A percentile compares a stretch with the other conserved stretches of the same genome.
phyloP scores from a whole-genome alignment of 2,113 vertebrate genomes.

The Dissostichus mawsoni region DNA sequence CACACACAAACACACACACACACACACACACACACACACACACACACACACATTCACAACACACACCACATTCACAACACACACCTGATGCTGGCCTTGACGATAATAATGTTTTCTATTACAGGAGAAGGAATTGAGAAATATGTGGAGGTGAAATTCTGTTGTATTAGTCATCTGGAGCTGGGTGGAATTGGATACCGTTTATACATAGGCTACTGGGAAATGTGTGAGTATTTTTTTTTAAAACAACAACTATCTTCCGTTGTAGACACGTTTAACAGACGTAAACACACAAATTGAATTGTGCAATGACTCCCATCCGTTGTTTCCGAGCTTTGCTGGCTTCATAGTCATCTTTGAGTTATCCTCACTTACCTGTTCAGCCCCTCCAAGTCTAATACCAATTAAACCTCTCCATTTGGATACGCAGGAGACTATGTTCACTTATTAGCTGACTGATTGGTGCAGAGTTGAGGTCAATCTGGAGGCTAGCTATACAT shows the following conservation, averaged over 20 bases:
- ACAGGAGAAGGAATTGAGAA: conserved; percentile 53
- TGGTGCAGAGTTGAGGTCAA: conserved; percentile 50
- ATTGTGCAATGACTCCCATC: conserved; percentile 22
- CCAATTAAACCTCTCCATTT: conserved; percentile 69
- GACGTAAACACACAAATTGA: conserved; percentile 24
- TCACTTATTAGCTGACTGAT: conserved; percentile 63
- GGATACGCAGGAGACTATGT: conserved; percentile 53
- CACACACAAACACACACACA: conserved; percentile 6
- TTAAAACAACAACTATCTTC: conserved; percentile 20
- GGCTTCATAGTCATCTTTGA: conserved; percentile 19
- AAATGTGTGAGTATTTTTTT: conserved; percentile 12
- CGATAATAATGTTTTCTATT: conserved; percentile 73
- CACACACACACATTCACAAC: conserved; percentile 2
- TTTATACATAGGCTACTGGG: conserved; percentile 20
- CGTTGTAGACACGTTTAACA: conserved; percentile 1
- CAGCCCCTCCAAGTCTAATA: conserved; percentile 53
- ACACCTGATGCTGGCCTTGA: conserved; percentile 77
- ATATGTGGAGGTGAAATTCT: conserved; percentile 60
- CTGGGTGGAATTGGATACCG: conserved; percentile 42
- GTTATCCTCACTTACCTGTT: conserved; percentile 54
- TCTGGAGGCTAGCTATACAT: conserved; percentile 22
- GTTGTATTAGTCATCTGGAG: conserved; percentile 43
- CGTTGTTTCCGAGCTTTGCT: not conserved
- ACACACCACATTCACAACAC: conserved; percentile 24
- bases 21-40: conserved; percentile 37